Evolutionary conservation across 2,888 invertebrate genomes (phyloP).

Genomic region (Drosophila flavopinicola): DNA sequence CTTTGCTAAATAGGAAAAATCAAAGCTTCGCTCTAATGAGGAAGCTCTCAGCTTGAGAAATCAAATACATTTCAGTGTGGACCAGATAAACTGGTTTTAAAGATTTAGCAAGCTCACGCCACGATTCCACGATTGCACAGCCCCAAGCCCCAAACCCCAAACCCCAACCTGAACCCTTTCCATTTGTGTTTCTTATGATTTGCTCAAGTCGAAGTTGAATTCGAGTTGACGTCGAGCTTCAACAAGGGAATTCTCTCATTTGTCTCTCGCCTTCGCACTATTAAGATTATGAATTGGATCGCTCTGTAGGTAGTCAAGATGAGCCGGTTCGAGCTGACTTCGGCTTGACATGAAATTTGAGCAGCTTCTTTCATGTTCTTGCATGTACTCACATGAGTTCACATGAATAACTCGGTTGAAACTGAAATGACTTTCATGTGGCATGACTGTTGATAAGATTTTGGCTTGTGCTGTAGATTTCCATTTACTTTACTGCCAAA

Average conservation of each 20-base stretch:
- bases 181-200: slow-evolving; percentile 14
- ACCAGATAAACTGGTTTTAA: slow-evolving; percentile 70
- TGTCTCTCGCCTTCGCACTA: too few relatives aligned
- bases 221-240: slow-evolving; percentile 26
- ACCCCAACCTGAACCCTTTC: slow-evolving; percentile 6
- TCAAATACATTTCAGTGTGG: slow-evolving; percentile 47
- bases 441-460: too few relatives aligned
- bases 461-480: background rate
- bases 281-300: slow-evolving; percentile 4
- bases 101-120: slow-evolving; percentile 29
- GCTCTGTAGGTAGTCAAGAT: background rate
- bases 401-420: background rate
- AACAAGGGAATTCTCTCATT: slow-evolving; percentile 44
- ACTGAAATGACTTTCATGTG: too few relatives aligned
- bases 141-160: background rate
- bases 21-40: slow-evolving; percentile 65
- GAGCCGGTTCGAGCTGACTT: slow-evolving; percentile 13
- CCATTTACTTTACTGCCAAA: too few relatives aligned
- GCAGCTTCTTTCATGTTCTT: background rate
- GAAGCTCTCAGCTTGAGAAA: slow-evolving; percentile 56
- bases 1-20: slow-evolving; percentile 43
- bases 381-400: background rate
- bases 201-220: slow-evolving; percentile 37
- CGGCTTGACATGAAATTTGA: background rate
- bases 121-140: too few relatives aligned